phyloP scores from a whole-genome alignment of 2,888 invertebrate species.

The Drosophila picticornis region DNA sequence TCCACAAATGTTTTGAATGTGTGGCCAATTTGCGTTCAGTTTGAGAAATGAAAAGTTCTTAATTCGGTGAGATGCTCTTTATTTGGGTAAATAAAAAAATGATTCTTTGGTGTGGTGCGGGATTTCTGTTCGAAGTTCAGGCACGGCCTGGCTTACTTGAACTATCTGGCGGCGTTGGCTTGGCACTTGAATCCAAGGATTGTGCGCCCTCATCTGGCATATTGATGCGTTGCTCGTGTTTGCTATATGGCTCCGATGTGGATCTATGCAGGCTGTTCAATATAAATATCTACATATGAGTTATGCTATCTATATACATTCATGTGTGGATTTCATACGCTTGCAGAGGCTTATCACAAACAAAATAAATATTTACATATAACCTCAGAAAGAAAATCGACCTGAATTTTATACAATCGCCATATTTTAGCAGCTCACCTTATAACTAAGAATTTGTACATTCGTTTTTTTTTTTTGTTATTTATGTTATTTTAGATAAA shows the following conservation, averaged over 20 bases:
- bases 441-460: background rate
- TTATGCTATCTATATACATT: background rate
- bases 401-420: background rate
- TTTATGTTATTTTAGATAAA: background rate
- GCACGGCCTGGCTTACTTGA: constrained; percentile 86
- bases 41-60: constrained; percentile 3
- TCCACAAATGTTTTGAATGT: constrained; percentile 1
- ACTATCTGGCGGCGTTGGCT: constrained; percentile 87
- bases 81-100: constrained; percentile 36
- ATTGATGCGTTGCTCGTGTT: constrained; percentile 86
- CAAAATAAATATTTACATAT: background rate
- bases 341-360: constrained; percentile 1
- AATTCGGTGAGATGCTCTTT: constrained; percentile 41
- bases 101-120: constrained; percentile 34
- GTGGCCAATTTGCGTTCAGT: background rate
- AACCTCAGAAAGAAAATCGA: background rate
- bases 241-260: constrained; percentile 85
- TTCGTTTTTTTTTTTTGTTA: background rate
- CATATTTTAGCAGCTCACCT: background rate
- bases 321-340: background rate
- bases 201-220: constrained; percentile 86
- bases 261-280: constrained; percentile 82
- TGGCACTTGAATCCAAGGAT: constrained; percentile 84
- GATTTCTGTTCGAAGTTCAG: constrained; percentile 29
- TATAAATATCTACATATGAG: background rate